phyloP scores from a whole-genome alignment of 2,113 vertebrate genomes.

The Cynopterus brachyotis region DNA sequence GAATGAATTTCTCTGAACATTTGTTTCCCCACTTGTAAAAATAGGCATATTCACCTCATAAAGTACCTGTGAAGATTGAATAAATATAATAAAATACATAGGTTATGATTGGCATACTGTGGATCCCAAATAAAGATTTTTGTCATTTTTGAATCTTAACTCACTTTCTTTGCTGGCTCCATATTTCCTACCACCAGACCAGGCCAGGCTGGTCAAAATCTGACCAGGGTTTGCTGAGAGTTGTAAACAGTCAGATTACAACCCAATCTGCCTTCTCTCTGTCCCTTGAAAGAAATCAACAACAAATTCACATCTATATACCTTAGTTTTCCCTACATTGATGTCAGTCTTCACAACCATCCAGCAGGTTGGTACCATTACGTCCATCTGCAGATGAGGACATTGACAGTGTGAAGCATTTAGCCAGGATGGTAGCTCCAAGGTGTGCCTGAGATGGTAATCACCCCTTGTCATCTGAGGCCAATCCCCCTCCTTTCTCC shows the following conservation, averaged over 20 bases:
- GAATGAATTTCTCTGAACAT: conserved; percentile 6
- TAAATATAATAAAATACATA: not conserved
- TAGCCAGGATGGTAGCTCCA: not conserved
- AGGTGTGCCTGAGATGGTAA: not conserved
- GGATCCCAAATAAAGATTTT: not conserved
- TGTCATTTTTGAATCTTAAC: not conserved
- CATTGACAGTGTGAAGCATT: not conserved
- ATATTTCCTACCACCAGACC: not conserved
- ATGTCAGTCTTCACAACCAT: not conserved
- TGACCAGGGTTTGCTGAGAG: not conserved
- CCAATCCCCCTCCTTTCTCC: not conserved
- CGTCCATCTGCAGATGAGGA: not conserved
- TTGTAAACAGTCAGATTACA: not conserved
- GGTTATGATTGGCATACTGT: not conserved
- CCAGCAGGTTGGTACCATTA: accelerated
- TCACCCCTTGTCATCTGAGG: not conserved
- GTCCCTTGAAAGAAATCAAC: not conserved
- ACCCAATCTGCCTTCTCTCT: not conserved
- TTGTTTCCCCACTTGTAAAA: conserved; percentile 2
- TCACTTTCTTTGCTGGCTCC: not conserved
- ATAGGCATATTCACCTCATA: not conserved
- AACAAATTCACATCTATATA: not conserved
- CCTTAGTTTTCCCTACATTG: not conserved
- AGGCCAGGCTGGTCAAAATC: not conserved
- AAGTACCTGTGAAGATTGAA: not conserved